A percentile compares a stretch with the other conserved stretches of the same genome.
These are phyloP conservation scores for Nothoprocta perdicaria DNA, from an alignment of 2,113 vertebrate species.

Conservation along the genomic window DNA sequence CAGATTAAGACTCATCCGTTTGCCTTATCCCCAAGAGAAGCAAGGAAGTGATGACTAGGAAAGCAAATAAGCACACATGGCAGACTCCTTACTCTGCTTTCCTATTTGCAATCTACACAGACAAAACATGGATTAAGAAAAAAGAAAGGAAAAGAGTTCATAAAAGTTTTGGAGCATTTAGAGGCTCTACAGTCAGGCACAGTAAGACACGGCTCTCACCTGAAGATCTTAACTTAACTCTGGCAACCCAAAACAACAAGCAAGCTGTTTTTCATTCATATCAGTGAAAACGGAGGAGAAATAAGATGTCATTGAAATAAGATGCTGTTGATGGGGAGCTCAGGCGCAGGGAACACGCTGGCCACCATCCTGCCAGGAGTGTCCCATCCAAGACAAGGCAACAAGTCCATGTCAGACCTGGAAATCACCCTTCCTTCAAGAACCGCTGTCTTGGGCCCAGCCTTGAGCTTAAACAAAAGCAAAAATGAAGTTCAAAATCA, in stretches of 20 bases:
- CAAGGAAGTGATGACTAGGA: neutral
- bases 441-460: neutral
- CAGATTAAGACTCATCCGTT: neutral
- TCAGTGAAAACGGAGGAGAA: neutral
- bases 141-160: neutral
- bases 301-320: neutral
- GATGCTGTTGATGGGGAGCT: neutral
- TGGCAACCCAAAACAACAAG: neutral
- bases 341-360: neutral
- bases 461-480: neutral
- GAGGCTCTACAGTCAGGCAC: neutral
- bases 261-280: neutral
- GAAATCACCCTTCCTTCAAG: neutral
- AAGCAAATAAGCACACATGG: neutral
- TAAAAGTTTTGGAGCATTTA: neutral
- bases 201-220: neutral
- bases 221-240: neutral
- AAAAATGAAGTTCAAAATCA: conserved; percentile 7
- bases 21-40: neutral
- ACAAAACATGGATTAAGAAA: neutral
- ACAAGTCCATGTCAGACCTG: neutral
- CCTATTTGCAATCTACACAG: neutral
- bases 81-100: neutral
- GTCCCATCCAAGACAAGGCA: neutral
- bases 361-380: neutral